Percentiles rank a stretch among this genome's conserved stretches.
Evolutionary conservation across 2,113 vertebrate species (phyloP).

Genomic region (Motacilla alba): DNA sequence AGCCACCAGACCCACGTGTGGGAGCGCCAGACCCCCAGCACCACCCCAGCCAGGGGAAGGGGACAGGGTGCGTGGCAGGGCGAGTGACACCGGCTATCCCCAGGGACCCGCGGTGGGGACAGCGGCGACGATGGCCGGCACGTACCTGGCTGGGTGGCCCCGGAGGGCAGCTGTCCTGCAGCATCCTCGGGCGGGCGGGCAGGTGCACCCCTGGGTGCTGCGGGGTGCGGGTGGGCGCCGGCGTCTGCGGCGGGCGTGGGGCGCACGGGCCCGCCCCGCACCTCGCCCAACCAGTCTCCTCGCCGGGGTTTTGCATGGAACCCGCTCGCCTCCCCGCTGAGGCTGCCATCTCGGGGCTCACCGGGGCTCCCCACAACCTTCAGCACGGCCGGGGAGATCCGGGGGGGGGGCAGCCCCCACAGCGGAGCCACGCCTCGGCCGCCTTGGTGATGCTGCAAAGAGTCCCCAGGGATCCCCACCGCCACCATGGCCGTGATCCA

Average conservation of each 20-base stretch:
- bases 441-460: rapidly evolving
- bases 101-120: rapidly evolving
- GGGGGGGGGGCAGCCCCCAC: too few relatives aligned
- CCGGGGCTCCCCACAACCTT: neutral
- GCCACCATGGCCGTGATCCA: rapidly evolving
- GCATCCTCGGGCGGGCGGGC: conserved; percentile 9
- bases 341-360: neutral
- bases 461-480: neutral
- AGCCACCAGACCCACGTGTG: rapidly evolving
- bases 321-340: neutral
- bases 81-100: neutral
- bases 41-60: rapidly evolving
- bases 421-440: rapidly evolving
- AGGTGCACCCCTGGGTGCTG: conserved; percentile 30
- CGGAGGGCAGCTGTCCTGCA: conserved; percentile 18
- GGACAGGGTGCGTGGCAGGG: neutral
- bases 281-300: conserved; percentile 59
- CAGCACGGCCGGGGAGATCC: rapidly evolving
- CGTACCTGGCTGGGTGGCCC: conserved; percentile 31
- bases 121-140: rapidly evolving
- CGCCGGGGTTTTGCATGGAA: conserved; percentile 17
- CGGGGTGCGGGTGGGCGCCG: conserved; percentile 20
- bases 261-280: conserved; percentile 8
- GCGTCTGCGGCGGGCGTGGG: neutral
- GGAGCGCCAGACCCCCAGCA: neutral